Base-by-base conservation (phyloP, 2,888 invertebrate genomes). In the Calameuta filiformis region DNA sequence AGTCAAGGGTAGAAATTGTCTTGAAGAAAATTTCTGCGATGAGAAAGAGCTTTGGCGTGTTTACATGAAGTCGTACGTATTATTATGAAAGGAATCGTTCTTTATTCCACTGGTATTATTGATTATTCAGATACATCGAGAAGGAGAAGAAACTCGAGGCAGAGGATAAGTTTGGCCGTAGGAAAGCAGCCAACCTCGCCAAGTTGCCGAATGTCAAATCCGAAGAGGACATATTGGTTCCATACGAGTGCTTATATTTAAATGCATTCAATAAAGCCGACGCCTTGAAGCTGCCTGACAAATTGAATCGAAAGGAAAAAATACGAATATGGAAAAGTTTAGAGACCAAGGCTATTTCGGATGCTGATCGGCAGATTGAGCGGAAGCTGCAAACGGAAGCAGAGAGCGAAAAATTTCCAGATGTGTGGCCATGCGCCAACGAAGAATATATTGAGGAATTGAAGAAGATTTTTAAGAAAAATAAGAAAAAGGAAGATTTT, bases 261-360 rank as follows among this genome's bases (percentile, higher is more conserved):
- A 85, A 83, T 76, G 83, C 82, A 34, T 87, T 88, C 68, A 86
- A 87, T 79, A 77, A 82, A 2, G 78, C 77, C 33, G 79, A 75
- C 37, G 77, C 80, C 33, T 69, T 78, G 37, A 76, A 77, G 37
- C 80, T 87, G 34, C 87, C 85, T 12, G 80, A 83, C 73, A 83
- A 83, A 71, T 34, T 81, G n/a, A 85, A 84, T 77, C 82, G 74
- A 11, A 74, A 76, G n/a, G 82, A 85, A 68, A 85, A 85, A 82
- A 82, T 85, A 23, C 82, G 87, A 77, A 83, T 89, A n/a, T 89
- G 88, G 89, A 82, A 76, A 35, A 87, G 84, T 56, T 84, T 89
- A 86, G 83, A 82, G 12, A 75, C 79, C 3, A 81, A 23, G 12
- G 12, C 1, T 3, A 75, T 82, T 12, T 77, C 81, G 33, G 69